Base-by-base conservation (phyloP, 2,888 invertebrate species). In the Tiphia femorata region DNA sequence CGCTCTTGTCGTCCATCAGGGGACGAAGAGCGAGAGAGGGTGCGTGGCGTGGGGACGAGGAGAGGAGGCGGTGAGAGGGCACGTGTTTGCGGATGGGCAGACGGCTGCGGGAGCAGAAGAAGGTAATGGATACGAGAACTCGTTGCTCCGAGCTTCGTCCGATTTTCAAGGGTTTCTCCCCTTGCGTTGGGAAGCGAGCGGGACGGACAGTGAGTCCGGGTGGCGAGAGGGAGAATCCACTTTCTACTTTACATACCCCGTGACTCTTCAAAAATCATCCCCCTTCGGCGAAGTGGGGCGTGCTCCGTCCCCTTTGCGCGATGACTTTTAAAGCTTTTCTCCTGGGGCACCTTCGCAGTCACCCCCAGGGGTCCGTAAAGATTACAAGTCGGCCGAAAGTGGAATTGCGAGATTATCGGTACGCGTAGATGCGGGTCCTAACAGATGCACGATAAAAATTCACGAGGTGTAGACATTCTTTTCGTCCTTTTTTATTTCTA, bases 41-140 rank as follows among this genome's bases (percentile, higher is more conserved):
- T 40, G 27, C 2, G 10, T n/a, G 19, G 33, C 10, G 20, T 8
- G 17, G 17, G 29, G 38, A 35, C 17, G 27, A 20, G 20, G 8
- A 20, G 23, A 40, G 46, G 51, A 55, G 41, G 62, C 56, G 58
- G 21, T 49, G 62, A 54, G 48, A 46, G 56, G 64, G 46, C 64
- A 65, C 67, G 62, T 72, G 71, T 65, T 72, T 67, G 62, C 64
- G 61, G 54, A 70, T 58, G 55, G n/a, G n/a, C n/a, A n/a, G n/a
- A n/a, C 62, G 59, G 52, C 41, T 49, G 55, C 50, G 12, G 62
- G 63, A 58, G 58, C 61, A 58, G 60, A 65, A 64, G 64, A 42
- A 72, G 64, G 75, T 75, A 76, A 76, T 73, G 76, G 75, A 76
- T 76, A 75, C 65, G 73, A 62, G 67, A 71, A 68, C 64, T 62